Percentiles rank a stretch among this genome's conserved stretches.
Conservation (phyloP, 1,140 invertebrate species). For the Subanguina moxae region DNA sequence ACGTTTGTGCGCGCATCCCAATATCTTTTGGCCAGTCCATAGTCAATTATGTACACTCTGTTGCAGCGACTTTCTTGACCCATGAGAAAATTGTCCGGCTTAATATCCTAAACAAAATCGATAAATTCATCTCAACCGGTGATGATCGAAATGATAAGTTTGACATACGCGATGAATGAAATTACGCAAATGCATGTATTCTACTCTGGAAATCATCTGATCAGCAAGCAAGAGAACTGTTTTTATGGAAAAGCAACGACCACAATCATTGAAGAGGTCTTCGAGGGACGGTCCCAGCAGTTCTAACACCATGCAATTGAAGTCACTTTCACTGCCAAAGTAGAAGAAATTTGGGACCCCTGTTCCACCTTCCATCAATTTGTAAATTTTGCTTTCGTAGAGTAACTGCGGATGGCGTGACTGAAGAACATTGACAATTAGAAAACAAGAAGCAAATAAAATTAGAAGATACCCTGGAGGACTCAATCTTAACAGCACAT, state of each 20-base stretch:
- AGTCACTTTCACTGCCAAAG: slow-evolving; percentile 82
- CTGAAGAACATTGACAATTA: slow-evolving; percentile 54
- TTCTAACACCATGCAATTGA: slow-evolving; percentile 93
- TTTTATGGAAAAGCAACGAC: slow-evolving; percentile 71
- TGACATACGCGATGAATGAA: slow-evolving; percentile 63
- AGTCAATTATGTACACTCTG: slow-evolving; percentile 91
- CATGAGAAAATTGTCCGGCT: slow-evolving; percentile 66
- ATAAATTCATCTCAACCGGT: no score
- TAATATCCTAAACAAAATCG: slow-evolving; percentile 59
- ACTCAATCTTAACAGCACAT: slow-evolving; percentile 8
- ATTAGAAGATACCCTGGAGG: neutral
- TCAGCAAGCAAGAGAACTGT: slow-evolving; percentile 86
- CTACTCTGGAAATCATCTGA: slow-evolving; percentile 74
- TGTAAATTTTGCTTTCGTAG: slow-evolving; percentile 75
- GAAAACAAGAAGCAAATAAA: no score
- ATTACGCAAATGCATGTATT: slow-evolving; percentile 66
- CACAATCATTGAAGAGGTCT: slow-evolving; percentile 78
- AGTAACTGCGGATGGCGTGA: slow-evolving; percentile 85
- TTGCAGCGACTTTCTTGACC: slow-evolving; percentile 86
- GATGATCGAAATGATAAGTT: no score
- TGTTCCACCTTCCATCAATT: slow-evolving; percentile 81
- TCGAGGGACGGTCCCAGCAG: slow-evolving; percentile 86
- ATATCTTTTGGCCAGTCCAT: slow-evolving; percentile 90
- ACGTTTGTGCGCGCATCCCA: slow-evolving; percentile 75
- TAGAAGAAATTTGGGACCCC: slow-evolving; percentile 89